Base-by-base conservation (phyloP, 2,797 vertebrate species). In the Avahi laniger region DNA sequence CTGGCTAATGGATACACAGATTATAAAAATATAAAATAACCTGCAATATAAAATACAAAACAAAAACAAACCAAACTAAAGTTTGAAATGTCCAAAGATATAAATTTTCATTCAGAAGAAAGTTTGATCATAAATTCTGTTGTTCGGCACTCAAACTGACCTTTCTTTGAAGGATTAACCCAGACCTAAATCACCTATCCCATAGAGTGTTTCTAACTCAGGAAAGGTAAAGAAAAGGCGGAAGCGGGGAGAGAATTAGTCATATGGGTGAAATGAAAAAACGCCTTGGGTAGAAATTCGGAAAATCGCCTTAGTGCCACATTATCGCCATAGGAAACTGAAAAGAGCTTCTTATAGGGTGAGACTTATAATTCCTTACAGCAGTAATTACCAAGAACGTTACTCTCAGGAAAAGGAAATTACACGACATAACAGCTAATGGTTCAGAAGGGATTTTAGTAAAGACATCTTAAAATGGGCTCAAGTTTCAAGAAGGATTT, bases 401-500 rank as follows among this genome's bases (percentile, higher is more conserved):
- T 10, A 63, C 78, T 93, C 48, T 28, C 33, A 76, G 80, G 88
- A 95, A 95, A 87, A 92, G 91, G 75, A 92, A 84, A 94, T 59
- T 84, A 70, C 80, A 69, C 72, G 96, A 93, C 80, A 80, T 50
- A 75, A 46, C 52, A 95, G 95, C 52, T 50, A 94, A 94, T 75
- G 76, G 87, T 69, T 94, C 91, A 97, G 88, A 73, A 48, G 84
- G 61, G 95, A 90, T 94, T 92, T 96, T 46, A 84, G 95, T 54
- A 92, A 96, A 95, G 96, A 69, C 65, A 78, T 93, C 96, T 96
- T 96, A 96, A 95, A 92, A 84, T 13, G 30, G 69, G 92, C 88
- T 95, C 78, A 63, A n/a, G 57, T 90, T 97, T 96, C 88, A 89
- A 90, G 92, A 70, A 79, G 96, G 91, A 97, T 97, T 96, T 97